These are phyloP conservation scores for Lepidothrix coronata DNA, from an alignment of 2,113 vertebrate genomes.

Conservation along the genomic window DNA sequence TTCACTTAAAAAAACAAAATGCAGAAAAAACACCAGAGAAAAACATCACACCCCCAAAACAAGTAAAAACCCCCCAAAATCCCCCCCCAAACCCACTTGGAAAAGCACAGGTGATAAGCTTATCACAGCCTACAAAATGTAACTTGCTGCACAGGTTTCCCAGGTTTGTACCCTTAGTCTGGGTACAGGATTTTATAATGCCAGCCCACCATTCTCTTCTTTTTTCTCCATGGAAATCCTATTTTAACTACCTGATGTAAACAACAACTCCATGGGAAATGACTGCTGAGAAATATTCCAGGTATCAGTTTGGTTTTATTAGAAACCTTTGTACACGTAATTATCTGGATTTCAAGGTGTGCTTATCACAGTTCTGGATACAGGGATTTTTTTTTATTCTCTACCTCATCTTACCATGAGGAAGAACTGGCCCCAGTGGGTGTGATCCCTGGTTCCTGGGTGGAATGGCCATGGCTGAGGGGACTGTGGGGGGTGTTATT, in stretches of 20 bases:
- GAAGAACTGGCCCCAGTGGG: not conserved
- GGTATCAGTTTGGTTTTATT: not conserved
- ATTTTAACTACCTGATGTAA: not conserved
- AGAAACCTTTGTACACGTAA: not conserved
- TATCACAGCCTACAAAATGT: not conserved
- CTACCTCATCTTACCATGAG: not conserved
- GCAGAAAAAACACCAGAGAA: not conserved
- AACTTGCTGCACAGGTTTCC: slow-evolving; percentile 36
- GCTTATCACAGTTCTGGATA: not conserved
- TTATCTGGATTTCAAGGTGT: not conserved
- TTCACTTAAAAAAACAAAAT: not conserved
- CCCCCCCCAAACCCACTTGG: not conserved
- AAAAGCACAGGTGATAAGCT: slow-evolving; percentile 29
- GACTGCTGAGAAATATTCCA: not conserved
- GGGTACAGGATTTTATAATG: not conserved
- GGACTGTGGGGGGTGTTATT: fast-evolving
- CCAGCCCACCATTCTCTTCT: not conserved
- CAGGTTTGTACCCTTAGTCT: not conserved
- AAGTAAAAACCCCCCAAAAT: not conserved
- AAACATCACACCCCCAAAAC: not conserved
- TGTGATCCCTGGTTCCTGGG: not conserved
- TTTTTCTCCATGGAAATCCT: not conserved
- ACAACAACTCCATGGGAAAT: not conserved
- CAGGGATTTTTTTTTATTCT: not conserved
- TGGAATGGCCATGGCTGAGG: not conserved